Evolutionary conservation across 2,888 invertebrate species (phyloP), one percentile per base, ranked within the genome.

Genomic region (Lissonota sp.): DNA sequence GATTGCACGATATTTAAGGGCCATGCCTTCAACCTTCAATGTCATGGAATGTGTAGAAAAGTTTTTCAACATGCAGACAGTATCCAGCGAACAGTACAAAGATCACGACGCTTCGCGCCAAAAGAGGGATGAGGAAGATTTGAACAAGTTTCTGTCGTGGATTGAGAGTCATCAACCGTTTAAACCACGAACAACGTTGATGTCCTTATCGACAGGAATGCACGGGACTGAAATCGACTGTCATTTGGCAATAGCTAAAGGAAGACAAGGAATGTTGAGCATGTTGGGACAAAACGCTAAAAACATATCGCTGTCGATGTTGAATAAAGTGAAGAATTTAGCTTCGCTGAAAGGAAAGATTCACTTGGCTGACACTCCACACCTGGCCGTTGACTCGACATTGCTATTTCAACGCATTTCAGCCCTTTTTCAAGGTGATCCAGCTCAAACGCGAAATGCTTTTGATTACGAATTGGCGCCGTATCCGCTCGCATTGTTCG

Each of bases 341-440:
- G 58, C 64, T 14, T 37, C 46, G 26, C 79, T 62, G 0, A 63
- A 66, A 42, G 49, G 6, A n/a, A 46, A 49, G 10, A 5, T 58
- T 40, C 79, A 77, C 26, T 10, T 75, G 12, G 42, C 39, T 44
- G 44, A 64, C 16, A 26, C 39, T 16, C 51, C 82, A 7, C 49
- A 44, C 63, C 60, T 83, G 46, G 55, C 63, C 6, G 70, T 88
- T 6, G 84, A 88, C 69, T 80, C 87, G n/a, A 39, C 78, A 0
- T 51, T 84, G 12, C 57, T 88, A 10, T 88, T 88, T 63, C 84
- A 87, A 64, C 46, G 86, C 66, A 84, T 88, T 39, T 84, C 80
- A 40, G 79, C 84, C 5, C 7, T 78, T n/a, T 83, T 85, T 46
- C 40, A 80, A 7, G 81, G 64, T 6, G 73, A 88, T 70, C 78